phyloP scores from a whole-genome alignment of 2,888 invertebrate species.

The Scaptomyza cyrtandrae region DNA sequence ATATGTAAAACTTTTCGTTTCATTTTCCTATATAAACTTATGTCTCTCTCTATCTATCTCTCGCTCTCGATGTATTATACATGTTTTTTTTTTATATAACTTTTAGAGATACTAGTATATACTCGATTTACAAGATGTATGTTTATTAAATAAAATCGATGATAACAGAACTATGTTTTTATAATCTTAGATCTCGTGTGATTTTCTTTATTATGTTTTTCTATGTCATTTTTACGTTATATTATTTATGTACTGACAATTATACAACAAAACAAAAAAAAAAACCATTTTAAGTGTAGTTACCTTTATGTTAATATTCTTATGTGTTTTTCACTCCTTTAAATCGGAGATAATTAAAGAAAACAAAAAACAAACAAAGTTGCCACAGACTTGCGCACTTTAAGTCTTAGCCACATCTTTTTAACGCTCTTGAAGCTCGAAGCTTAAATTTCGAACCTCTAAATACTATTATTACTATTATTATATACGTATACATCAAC shows the following conservation, averaged over 20 bases:
- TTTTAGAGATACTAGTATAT: conserved; percentile 35
- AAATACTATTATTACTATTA: conserved; percentile 37
- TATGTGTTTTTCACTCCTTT: conserved; percentile 37
- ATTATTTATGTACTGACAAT: conserved; percentile 54
- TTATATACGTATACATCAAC: conserved; percentile 26
- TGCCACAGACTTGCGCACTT: conserved; percentile 74
- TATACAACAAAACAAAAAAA: conserved; percentile 14
- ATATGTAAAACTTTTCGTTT: conserved; percentile 67
- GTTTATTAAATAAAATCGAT: conserved; percentile 62
- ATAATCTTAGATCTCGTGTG: conserved; percentile 74
- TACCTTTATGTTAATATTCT: conserved; percentile 21
- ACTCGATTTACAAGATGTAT: conserved; percentile 46
- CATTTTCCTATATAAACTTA: conserved; percentile 19
- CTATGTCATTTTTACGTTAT: conserved; percentile 55
- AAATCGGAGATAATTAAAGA: conserved; percentile 23
- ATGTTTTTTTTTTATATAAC: conserved; percentile 49
- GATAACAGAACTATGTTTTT: conserved; percentile 66
- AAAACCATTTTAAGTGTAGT: conserved; percentile 40
- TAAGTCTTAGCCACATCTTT: conserved; percentile 41
- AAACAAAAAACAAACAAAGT: conserved; percentile 8
- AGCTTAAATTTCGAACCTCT: conserved; percentile 37
- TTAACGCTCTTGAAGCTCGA: conserved; percentile 35
- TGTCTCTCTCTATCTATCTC: conserved; percentile 35
- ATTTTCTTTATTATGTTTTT: conserved; percentile 57
- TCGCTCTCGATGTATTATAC: conserved; percentile 63